Evolutionary conservation across 2,797 vertebrate genomes (phyloP).

Genomic region (Melopsittacus undulatus): DNA sequence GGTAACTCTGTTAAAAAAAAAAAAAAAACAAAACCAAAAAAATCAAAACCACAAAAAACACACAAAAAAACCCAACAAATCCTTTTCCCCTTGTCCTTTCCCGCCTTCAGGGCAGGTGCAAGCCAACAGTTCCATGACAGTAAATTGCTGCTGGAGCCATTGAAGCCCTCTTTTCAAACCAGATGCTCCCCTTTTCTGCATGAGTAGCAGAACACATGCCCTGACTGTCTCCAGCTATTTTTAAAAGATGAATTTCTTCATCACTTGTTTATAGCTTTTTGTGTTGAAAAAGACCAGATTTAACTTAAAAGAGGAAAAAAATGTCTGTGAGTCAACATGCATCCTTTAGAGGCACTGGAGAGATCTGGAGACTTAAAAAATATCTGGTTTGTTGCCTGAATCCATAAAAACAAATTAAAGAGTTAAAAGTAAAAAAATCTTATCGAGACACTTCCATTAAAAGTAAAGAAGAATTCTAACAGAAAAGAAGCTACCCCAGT

Average conservation of each 20-base stretch:
- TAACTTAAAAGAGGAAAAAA: conserved; percentile 20
- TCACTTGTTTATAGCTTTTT: conserved; percentile 34
- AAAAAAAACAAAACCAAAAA: neutral
- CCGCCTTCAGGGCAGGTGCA: conserved; percentile 41
- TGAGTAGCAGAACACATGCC: conserved; percentile 43
- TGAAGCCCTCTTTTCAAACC: conserved; percentile 54
- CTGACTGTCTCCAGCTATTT: conserved; percentile 49
- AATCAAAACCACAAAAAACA: neutral
- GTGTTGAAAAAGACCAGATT: neutral
- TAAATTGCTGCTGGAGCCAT: conserved; percentile 51
- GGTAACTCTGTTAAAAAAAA: neutral
- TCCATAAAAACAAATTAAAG: neutral
- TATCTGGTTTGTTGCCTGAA: neutral
- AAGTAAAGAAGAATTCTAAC: neutral
- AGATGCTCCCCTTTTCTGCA: conserved; percentile 57
- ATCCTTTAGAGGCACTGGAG: conserved; percentile 13
- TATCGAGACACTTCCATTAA: neutral
- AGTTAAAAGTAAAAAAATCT: neutral
- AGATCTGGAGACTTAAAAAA: conserved; percentile 19
- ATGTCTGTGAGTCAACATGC: conserved; percentile 11
- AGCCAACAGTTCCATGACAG: conserved; percentile 18
- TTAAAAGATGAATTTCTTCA: conserved; percentile 58
- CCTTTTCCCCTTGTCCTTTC: neutral
- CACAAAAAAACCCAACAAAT: neutral
- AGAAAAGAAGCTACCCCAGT: neutral